Base-by-base conservation (phyloP, 2,888 invertebrate species). In the Dicyrtomina minuta region DNA sequence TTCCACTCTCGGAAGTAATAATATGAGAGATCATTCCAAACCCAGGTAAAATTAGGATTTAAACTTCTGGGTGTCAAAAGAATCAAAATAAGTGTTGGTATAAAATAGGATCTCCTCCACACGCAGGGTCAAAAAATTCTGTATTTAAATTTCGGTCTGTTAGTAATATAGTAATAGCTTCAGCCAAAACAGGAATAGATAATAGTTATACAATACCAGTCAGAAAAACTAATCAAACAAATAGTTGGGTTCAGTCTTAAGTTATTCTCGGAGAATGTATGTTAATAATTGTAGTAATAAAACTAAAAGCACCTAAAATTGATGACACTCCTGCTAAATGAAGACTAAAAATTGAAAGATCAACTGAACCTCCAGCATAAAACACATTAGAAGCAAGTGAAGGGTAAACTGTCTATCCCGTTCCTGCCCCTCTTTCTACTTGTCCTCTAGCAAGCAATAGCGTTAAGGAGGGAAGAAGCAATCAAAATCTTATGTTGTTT, bases 31-130 rank as follows among this genome's bases (percentile, higher is more conserved):
- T 88, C 85, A 91, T 86, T 0, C 91, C 90, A 85, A 92, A 91
- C 82, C 88, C 90, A 0, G 90, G 90, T 79, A 91, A 80, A 88
- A 91, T 91, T 84, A 91, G 83, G 89, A 91, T 90, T 83, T 92
- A 92, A 73, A 92, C 90, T 87, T 92, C 91, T 12, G 91, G 91
- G 68, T 92, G 91, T 0, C 91, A 91, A 86, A 92, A 92, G 84
- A 92, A 92, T 88, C 91, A 92, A 84, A 92, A 91, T 86, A 91
- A 83, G 82, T 92, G 90, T 87, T 91, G 90, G 67, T 89, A 91
- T 77, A 92, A 78, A 83, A 92, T 87, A 1, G 90, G 91, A 67
- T 92, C 91, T 66, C 91, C 92, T 33, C 91, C 91, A 72, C 90
- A 90, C 0, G 87, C 85, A 0, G 90, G 90, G 43, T 91, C 90